Conservation (phyloP, 2,113 vertebrate species). For the Ifrita kowaldi region DNA sequence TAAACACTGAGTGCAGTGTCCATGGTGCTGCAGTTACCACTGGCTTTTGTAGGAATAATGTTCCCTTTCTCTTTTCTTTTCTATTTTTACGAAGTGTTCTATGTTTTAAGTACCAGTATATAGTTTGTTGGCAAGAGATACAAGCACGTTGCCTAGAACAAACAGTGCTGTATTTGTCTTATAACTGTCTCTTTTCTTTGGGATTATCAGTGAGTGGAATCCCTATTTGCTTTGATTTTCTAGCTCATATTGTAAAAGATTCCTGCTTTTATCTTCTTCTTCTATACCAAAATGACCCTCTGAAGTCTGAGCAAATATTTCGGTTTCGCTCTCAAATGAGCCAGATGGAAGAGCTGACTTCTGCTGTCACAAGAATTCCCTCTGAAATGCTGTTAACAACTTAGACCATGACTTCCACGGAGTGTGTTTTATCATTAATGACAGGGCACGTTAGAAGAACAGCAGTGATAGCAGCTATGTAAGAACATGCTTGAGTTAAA, state of each 20-base stretch:
- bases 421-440: neutral
- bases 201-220: neutral
- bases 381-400: neutral
- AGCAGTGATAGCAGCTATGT: neutral
- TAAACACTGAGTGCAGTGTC: neutral
- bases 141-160: neutral
- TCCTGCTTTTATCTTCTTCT: slow-evolving; percentile 36
- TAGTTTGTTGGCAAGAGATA: neutral
- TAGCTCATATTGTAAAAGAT: slow-evolving; percentile 9
- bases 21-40: neutral
- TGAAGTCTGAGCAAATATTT: slow-evolving; percentile 47
- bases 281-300: neutral
- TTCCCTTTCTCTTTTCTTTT: neutral
- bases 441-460: neutral
- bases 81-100: neutral
- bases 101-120: neutral
- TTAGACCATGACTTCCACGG: neutral
- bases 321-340: neutral
- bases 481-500: neutral
- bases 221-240: slow-evolving; percentile 25
- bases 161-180: neutral
- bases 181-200: neutral
- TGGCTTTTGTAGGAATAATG: neutral
- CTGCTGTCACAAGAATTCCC: neutral
- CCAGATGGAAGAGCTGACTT: neutral